Evolutionary conservation across 2,797 vertebrate species (phyloP).

Genomic region (Etheostoma nigrum): DNA sequence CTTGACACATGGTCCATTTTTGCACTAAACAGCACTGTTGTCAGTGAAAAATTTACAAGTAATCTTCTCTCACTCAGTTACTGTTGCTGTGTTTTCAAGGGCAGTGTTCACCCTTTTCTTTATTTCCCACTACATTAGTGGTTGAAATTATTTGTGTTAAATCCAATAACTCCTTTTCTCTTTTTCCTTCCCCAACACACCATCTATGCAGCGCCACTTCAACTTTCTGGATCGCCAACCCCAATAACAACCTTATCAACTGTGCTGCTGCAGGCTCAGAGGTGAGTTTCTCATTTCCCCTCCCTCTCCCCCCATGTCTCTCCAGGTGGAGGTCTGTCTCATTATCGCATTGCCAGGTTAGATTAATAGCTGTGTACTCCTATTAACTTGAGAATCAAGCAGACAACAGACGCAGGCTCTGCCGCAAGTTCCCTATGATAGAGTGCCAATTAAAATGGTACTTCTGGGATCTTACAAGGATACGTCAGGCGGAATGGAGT

Average conservation of each 20-base stretch:
- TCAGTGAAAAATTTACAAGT: background rate
- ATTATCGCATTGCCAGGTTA: conserved; percentile 63
- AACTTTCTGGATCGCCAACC: conserved; percentile 96
- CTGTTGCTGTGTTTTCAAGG: background rate
- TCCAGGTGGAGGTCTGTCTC: conserved; percentile 58
- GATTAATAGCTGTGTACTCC: conserved; percentile 62
- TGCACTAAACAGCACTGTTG: background rate
- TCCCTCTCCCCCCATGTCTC: background rate
- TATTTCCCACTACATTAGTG: conserved; percentile 2
- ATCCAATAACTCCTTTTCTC: conserved; percentile 24
- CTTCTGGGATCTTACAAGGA: conserved; percentile 47
- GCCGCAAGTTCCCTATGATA: conserved; percentile 37
- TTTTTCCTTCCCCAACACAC: conserved; percentile 26
- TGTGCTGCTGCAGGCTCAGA: conserved; percentile 93
- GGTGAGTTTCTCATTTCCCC: conserved; percentile 81
- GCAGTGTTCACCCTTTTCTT: background rate
- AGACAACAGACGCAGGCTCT: conserved; percentile 44
- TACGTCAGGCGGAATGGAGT: conserved; percentile 2
- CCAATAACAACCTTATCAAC: conserved; percentile 93
- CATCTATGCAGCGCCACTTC: conserved; percentile 88
- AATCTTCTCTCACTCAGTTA: background rate
- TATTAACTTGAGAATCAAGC: conserved; percentile 52
- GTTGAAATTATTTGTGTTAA: conserved; percentile 5
- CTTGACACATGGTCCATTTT: background rate
- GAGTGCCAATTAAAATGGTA: conserved; percentile 60